Conservation (phyloP, 2,888 invertebrate genomes). For the Melieria picta region DNA sequence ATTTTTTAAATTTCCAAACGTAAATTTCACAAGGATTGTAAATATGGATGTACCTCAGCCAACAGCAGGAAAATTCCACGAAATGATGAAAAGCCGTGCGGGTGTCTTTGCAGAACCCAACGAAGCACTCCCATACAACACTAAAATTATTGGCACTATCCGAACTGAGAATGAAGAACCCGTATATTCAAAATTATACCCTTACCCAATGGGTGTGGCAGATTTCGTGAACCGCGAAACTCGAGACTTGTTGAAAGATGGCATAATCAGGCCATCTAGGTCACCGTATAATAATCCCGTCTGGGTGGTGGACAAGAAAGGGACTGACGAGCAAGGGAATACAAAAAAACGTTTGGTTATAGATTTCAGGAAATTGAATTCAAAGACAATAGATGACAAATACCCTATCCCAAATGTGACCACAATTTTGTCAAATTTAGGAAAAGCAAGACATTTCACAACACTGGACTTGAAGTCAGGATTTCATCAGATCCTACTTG, state of each 20-base stretch:
- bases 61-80: slow-evolving; percentile 17
- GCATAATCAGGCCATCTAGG: slow-evolving; percentile 30
- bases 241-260: slow-evolving; percentile 16
- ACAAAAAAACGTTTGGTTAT: slow-evolving; percentile 20
- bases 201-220: slow-evolving; percentile 29
- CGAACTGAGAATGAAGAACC: slow-evolving; percentile 27
- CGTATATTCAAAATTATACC: slow-evolving; percentile 31
- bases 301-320: slow-evolving; percentile 18
- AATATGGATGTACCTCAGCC: slow-evolving; percentile 5
- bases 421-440: no score
- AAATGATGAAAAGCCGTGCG: slow-evolving; percentile 11
- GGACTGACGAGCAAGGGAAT: slow-evolving; percentile 10
- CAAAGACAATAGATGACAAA: no score
- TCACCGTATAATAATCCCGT: no score
- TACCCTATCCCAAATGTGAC: no score
- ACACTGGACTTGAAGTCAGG: slow-evolving; percentile 39
- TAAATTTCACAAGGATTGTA: slow-evolving; percentile 19
- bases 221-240: slow-evolving; percentile 29
- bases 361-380: slow-evolving; percentile 25
- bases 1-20: slow-evolving; percentile 24
- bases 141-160: slow-evolving; percentile 32
- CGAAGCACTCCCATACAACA: slow-evolving; percentile 32
- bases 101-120: slow-evolving; percentile 31
- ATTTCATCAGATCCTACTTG: slow-evolving; percentile 35
- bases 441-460: slow-evolving; percentile 29